Base-by-base conservation (phyloP, 2,888 invertebrate genomes). In the Cheilosia pagana region DNA sequence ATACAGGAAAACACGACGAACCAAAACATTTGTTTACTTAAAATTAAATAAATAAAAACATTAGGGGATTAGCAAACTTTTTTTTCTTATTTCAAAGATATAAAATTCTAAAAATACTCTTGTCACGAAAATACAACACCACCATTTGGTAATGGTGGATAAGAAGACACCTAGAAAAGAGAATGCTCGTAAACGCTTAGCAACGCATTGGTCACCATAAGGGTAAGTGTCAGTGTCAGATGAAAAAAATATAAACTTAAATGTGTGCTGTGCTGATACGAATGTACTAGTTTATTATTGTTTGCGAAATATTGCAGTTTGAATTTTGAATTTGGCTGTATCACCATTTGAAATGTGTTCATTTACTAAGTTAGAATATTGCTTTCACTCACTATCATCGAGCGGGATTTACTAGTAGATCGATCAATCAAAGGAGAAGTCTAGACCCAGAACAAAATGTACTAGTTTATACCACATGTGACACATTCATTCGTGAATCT, bases 21-120 rank as follows among this genome's bases (percentile, higher is more conserved):
- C 41, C 50, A 19, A 57, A 41, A 70, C 25, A 43, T 52, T 81
- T 81, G 76, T 81, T 81, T 81, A 65, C 43, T 81, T 50, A 70
- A 68, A 62, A 83, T 78, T 71, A 83, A 77, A 72, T 82, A 68
- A 74, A 74, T 74, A 59, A 78, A 68, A 74, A 83, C 74, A 83
- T 55, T 77, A 63, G 35, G 19, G n/a, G 59, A 79, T 70, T 59
- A 48, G 19, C 21, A 16, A 21, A 45, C 59, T 65, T 74, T 74
- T 63, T 63, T 79, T 71, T 50, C 48, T 25, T 62, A 31, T 35
- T 45, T 50, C 10, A 35, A 10, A 65, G 60, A 67, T 60, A 74
- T 71, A 57, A 65, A 78, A 78, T 71, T 71, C 70, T 59, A 78
- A 57, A 65, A 78, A 78, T 71, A 78, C 70, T 59, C 70, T 70